Base-by-base conservation (phyloP, 2,113 vertebrate species). In the Aegotheles bennettii region DNA sequence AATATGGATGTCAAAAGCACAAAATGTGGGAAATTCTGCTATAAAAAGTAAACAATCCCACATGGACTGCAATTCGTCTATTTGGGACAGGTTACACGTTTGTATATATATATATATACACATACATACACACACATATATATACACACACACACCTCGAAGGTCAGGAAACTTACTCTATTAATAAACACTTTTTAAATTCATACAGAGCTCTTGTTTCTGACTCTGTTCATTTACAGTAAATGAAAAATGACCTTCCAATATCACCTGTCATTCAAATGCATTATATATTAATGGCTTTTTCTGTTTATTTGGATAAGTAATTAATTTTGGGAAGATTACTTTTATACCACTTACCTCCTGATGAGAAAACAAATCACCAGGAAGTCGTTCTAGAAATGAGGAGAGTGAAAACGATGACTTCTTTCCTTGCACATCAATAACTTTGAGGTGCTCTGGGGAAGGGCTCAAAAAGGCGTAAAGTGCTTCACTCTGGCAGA, bases 401-500 rank as follows among this genome's bases (percentile, higher is more conserved):
- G 99, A 99, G 65, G 99, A 98, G 70, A 99, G 98, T 28, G 99
- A 99, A 95, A 99, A 99, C 2, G 98, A 98, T 0, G 98, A 98
- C 86, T 99, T 99, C 97, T 99, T 99, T 94, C 98, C 98, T 97
- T 99, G 99, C 92, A 99, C 98, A 50, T 99, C 99, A 80, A 99
- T 99, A 95, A 99, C 99, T 98, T 99, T 98, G 86, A 99, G 98
- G 97, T 99, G 98, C 96, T 99, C 99, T 59, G 99, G 99, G 74
- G 99, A 99, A 35, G 99, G 99, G 96, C 99, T 99, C 94, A 99
- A 98, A 96, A 99, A 99, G 76, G 99, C 99, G 3, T 99, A 99
- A 94, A 99, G 99, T 90, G 98, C 99, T 98, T 99, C 99, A 15
- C 99, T 99, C 97, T 99, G 99, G 98, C 98, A 99, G 93, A 99